Conservation (phyloP, 2,888 invertebrate species). For the Caenorhabditis japonica region DNA sequence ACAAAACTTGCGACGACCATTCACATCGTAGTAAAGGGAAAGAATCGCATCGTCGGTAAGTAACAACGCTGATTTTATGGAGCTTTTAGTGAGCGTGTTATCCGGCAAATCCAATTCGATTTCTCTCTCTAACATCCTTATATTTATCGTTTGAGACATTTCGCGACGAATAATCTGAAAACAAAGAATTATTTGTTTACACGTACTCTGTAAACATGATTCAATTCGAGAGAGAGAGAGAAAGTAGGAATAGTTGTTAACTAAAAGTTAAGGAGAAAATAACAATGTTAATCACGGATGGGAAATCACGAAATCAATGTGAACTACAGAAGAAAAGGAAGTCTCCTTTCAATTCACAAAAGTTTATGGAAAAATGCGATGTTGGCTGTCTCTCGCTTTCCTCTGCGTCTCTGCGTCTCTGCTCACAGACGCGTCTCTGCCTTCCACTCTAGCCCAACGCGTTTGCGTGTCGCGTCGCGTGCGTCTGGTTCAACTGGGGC, state of each 20-base stretch:
- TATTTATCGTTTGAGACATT: conserved; percentile 40
- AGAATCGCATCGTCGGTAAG: conserved; percentile 38
- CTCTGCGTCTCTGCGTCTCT: too few species aligned
- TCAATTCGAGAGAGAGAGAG: background rate
- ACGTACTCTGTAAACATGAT: background rate
- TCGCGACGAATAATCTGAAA: conserved; percentile 36
- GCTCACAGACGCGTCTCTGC: too few species aligned
- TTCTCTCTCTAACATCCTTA: too few species aligned
- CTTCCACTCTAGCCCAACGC: too few species aligned
- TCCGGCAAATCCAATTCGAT: conserved; percentile 25
- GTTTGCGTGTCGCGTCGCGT: too few species aligned
- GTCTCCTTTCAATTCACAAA: too few species aligned
- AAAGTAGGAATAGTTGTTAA: conserved; percentile 9
- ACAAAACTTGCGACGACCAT: conserved; percentile 25
- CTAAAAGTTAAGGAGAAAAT: conserved; percentile 12
- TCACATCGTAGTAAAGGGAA: conserved; percentile 25
- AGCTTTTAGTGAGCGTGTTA: conserved; percentile 33
- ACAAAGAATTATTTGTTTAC: conserved; percentile 49
- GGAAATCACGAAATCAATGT: too few species aligned
- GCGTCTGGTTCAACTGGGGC: too few species aligned
- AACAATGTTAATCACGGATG: conserved; percentile 12
- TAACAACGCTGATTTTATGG: conserved; percentile 40
- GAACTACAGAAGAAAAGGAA: too few species aligned
- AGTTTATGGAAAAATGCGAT: too few species aligned
- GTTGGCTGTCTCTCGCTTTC: too few species aligned